phyloP scores from a whole-genome alignment of 2,113 vertebrate species.

The Gulo gulo region DNA sequence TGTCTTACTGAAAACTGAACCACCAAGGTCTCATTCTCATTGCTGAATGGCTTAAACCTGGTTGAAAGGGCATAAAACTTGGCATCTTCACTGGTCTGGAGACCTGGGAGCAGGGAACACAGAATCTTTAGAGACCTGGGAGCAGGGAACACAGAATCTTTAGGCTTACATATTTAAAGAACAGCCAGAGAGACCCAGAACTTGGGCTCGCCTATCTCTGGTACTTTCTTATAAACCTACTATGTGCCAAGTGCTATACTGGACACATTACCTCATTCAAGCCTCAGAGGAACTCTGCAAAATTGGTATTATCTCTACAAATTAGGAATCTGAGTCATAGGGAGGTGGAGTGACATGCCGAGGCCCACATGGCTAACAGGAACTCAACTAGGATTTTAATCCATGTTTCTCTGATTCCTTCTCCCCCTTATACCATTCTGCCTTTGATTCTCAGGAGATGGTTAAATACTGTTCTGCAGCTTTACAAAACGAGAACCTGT shows the following conservation, averaged over 20 bases:
- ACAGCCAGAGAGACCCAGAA: not conserved
- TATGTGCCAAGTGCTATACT: not conserved
- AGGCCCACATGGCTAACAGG: not conserved
- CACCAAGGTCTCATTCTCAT: slow-evolving; percentile 84
- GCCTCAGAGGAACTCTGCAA: not conserved
- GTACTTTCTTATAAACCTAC: not conserved
- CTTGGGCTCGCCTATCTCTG: not conserved
- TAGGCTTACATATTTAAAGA: not conserved
- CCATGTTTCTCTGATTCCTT: not conserved
- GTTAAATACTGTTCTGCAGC: not conserved
- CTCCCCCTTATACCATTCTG: not conserved
- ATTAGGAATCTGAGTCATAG: not conserved
- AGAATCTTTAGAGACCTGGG: not conserved
- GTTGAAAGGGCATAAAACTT: slow-evolving; percentile 86
- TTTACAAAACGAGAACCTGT: not conserved
- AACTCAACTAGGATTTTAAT: not conserved
- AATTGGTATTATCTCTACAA: not conserved
- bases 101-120: slow-evolving; percentile 71
- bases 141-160: not conserved
- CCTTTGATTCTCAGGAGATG: slow-evolving; percentile 24
- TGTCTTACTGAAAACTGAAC: slow-evolving; percentile 89
- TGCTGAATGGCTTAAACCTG: slow-evolving; percentile 87
- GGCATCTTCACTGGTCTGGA: slow-evolving; percentile 87
- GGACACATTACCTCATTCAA: not conserved
- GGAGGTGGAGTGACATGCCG: not conserved